Base-by-base conservation (phyloP, 1,140 invertebrate genomes). In the Polypedilum pembai region DNA sequence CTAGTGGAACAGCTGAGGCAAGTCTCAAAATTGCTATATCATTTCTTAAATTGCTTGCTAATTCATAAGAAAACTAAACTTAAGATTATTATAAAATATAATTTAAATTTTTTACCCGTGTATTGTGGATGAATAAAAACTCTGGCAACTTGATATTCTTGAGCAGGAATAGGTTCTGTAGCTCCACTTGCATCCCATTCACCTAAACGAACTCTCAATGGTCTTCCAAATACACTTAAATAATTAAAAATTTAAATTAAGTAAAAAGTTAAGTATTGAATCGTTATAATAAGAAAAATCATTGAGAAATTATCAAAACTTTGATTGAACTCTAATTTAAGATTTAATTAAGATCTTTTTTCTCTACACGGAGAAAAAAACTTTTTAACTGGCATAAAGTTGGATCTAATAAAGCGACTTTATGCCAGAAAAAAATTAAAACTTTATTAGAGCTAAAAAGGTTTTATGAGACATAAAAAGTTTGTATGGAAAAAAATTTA, bases 11-110 rank as follows among this genome's bases (percentile, higher is more conserved):
- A 3, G 86, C 77, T 0, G 83, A 77, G 2, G 84, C 81, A 0
- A 93, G 77, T 73, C 85, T 83, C 21, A 93, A 78, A 0, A 93
- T 80, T 18, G 90, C 90, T 56, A 92, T 80, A 77, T 92, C 89
- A 77, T 91, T 91, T 41, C 87, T 85, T 8, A 92, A 80, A 77
- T 89, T 91, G 24, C 82, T 82, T 0, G 86, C 79, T 78, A n/a
- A n/a, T n/a, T n/a, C n/a, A n/a, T n/a, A n/a, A n/a, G n/a, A n/a
- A n/a, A n/a, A n/a, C n/a, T n/a, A n/a, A n/a, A n/a, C n/a, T n/a
- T n/a, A n/a, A n/a, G n/a, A n/a, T n/a, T n/a, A n/a, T n/a, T n/a
- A n/a, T n/a, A n/a, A n/a, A n/a, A n/a, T 33, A 3, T 33, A 33
- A 33, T 1, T 33, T 33, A 33, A 3, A 3, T 33, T 33, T 33